A percentile compares a stretch with the other conserved stretches of the same genome.
Conservation (phyloP, 2,113 vertebrate species). For the Muntiacus reevesi region DNA sequence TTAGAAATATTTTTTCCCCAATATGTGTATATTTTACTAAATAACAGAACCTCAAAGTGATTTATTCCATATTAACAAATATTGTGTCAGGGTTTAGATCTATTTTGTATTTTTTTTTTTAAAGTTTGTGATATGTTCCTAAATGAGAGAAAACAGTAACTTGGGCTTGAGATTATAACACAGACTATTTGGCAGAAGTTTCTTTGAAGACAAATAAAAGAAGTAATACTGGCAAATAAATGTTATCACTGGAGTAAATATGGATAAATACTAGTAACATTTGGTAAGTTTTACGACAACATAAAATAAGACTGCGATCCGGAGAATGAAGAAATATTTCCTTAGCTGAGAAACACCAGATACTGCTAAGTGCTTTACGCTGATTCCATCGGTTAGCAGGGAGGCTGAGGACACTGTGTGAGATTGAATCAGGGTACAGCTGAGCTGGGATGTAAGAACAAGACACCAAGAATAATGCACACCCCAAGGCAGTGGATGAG, state of each 20-base stretch:
- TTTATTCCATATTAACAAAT: background rate
- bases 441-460: background rate
- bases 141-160: background rate
- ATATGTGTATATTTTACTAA: background rate
- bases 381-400: background rate
- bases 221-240: background rate
- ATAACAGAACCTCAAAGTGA: conserved; percentile 20
- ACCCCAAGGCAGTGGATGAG: background rate
- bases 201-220: conserved; percentile 31
- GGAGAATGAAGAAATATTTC: background rate
- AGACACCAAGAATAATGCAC: background rate
- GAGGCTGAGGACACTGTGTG: background rate
- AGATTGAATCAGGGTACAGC: background rate
- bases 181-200: background rate
- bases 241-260: background rate
- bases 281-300: background rate
- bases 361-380: background rate
- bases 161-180: background rate
- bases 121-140: background rate
- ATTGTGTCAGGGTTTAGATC: background rate
- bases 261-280: background rate
- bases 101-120: background rate
- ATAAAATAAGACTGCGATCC: background rate
- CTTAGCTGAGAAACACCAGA: background rate
- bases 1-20: background rate